Evolutionary conservation across 1,140 invertebrate species (phyloP).

Genomic region (Lethrus apterus): DNA sequence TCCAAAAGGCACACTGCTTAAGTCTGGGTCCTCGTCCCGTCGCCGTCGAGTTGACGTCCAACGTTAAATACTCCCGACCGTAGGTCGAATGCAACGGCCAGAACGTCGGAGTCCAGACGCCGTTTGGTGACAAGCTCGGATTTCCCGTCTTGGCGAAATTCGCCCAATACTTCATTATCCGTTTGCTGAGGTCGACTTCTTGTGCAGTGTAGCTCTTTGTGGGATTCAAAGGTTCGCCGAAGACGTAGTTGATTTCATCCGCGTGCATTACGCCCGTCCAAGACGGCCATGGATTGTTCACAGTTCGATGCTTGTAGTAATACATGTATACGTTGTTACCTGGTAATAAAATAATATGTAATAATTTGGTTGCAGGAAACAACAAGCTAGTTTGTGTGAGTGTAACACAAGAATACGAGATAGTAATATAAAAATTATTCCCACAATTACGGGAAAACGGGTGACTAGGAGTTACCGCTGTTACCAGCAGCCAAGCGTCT

Average conservation of each 20-base stretch:
- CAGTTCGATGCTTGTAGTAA: constrained; percentile 84
- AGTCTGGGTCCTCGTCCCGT: constrained; percentile 77
- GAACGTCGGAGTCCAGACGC: constrained; percentile 55
- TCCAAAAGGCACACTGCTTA: constrained; percentile 94
- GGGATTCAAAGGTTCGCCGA: constrained; percentile 83
- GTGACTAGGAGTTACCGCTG: too few species aligned
- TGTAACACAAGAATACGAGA: too few species aligned
- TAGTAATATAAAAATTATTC: too few species aligned
- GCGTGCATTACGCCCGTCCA: constrained; percentile 96
- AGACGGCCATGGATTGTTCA: constrained; percentile 81
- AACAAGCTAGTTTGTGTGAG: too few species aligned
- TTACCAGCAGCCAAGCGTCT: too few species aligned
- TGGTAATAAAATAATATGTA: too few species aligned
- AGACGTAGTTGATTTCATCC: constrained; percentile 92
- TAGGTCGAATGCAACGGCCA: constrained; percentile 83
- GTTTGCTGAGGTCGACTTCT: constrained; percentile 72
- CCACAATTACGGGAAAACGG: too few species aligned
- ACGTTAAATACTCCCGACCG: constrained; percentile 76
- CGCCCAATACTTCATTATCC: constrained; percentile 92
- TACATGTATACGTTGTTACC: constrained; percentile 94
- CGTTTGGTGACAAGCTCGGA: constrained; percentile 58
- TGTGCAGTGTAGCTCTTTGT: constrained; percentile 67
- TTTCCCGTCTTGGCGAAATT: constrained; percentile 93
- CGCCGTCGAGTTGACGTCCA: constrained; percentile 71
- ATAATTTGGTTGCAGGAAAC: too few species aligned